These are phyloP conservation scores for Heterotis niloticus DNA, from an alignment of 2,113 vertebrate genomes.

Conservation along the genomic window DNA sequence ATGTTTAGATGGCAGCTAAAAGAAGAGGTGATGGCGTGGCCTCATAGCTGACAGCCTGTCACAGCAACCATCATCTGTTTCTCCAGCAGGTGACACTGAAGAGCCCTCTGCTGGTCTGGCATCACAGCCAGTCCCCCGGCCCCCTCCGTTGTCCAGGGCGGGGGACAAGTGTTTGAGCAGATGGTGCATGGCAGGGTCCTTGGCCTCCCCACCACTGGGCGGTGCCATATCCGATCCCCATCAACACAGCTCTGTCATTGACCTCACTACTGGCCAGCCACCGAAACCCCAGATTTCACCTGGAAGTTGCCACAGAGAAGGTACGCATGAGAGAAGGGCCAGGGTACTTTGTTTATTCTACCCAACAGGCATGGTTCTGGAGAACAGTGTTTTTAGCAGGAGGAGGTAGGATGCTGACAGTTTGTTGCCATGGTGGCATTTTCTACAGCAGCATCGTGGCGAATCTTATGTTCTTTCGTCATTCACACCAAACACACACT, in stretches of 20 bases:
- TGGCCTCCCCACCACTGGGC: neutral
- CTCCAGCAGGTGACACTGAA: neutral
- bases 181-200: neutral
- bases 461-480: neutral
- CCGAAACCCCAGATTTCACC: slow-evolving; percentile 4
- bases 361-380: neutral
- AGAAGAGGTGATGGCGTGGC: neutral
- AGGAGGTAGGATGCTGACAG: neutral
- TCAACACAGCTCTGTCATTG: neutral
- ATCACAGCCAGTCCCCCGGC: neutral
- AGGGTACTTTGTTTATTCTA: neutral
- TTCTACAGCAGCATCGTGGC: neutral
- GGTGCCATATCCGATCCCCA: neutral
- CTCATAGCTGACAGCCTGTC: too few species aligned
- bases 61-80: neutral
- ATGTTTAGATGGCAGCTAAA: neutral
- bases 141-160: neutral
- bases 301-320: neutral
- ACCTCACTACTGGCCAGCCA: neutral
- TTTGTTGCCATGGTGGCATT: slow-evolving; percentile 12
- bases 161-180: neutral
- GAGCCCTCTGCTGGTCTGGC: neutral
- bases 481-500: neutral
- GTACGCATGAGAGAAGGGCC: neutral
- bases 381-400: neutral